phyloP scores from a whole-genome alignment of 2,888 invertebrate species.

The Morinoia aosen region DNA sequence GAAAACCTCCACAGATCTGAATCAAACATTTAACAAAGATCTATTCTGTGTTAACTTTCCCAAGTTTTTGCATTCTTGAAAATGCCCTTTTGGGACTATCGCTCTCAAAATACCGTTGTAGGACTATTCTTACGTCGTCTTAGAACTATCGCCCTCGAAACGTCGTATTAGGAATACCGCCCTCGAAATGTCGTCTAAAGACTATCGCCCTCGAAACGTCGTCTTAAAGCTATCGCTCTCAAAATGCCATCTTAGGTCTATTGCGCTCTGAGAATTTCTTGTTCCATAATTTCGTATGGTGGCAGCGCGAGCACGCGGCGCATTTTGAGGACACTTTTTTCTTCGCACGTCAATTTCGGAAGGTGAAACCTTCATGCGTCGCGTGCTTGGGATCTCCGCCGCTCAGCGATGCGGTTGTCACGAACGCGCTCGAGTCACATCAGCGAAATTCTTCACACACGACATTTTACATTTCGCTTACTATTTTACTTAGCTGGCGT shows the following conservation, averaged over 20 bases:
- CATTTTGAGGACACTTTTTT: slow-evolving; percentile 22
- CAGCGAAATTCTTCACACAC: not conserved
- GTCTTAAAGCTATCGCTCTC: not conserved
- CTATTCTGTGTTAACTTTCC: not conserved
- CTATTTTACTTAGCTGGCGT: not conserved
- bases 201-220: not conserved
- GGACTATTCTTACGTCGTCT: not conserved
- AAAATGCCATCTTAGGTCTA: not conserved
- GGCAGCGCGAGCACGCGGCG: not conserved
- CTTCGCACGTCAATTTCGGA: slow-evolving; percentile 13
- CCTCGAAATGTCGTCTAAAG: not conserved
- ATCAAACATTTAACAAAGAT: not conserved
- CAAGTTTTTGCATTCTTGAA: not conserved
- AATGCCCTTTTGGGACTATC: not conserved
- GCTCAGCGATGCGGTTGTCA: slow-evolving; percentile 26
- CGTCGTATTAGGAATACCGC: not conserved
- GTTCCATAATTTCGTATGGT: not conserved
- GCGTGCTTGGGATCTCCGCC: not conserved
- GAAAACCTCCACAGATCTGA: not conserved
- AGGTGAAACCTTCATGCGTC: slow-evolving; percentile 7
- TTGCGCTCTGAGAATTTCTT: not conserved
- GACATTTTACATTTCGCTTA: not conserved
- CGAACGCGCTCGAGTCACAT: not conserved
- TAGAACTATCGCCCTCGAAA: not conserved
- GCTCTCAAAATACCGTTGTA: not conserved